These are phyloP conservation scores for Rhimphoctona megacephalus DNA, from an alignment of 2,888 invertebrate species.

Conservation along the genomic window DNA sequence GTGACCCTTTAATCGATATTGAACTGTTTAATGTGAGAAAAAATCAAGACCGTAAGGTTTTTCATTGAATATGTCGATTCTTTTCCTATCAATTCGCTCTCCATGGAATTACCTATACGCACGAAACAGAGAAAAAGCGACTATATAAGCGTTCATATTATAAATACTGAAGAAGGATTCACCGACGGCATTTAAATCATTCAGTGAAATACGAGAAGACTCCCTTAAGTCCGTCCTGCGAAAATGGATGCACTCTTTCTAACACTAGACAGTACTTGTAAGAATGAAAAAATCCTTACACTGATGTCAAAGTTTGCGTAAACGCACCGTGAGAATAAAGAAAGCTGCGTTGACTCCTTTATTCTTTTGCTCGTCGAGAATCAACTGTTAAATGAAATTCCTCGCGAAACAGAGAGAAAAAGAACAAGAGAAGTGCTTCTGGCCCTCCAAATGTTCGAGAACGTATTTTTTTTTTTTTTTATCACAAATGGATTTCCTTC, in stretches of 20 bases:
- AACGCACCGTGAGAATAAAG: slow-evolving; percentile 12
- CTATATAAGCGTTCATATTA: not conserved
- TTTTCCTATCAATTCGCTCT: not conserved
- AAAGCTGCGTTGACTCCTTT: slow-evolving; percentile 14
- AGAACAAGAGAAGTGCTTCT: slow-evolving; percentile 14
- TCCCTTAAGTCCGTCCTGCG: not conserved
- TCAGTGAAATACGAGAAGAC: slow-evolving; percentile 50
- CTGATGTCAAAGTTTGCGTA: slow-evolving; percentile 10
- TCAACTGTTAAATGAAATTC: slow-evolving; percentile 62
- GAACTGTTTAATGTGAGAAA: not conserved
- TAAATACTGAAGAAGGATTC: slow-evolving; percentile 35
- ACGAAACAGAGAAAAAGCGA: not conserved
- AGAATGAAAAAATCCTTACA: slow-evolving; percentile 29
- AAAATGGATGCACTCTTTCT: slow-evolving; percentile 42
- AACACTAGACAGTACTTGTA: slow-evolving; percentile 11
- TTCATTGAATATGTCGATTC: not conserved
- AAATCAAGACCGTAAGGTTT: not conserved
- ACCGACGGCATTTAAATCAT: slow-evolving; percentile 41
- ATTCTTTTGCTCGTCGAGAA: slow-evolving; percentile 4
- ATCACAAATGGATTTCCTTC: slow-evolving; percentile 66
- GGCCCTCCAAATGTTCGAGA: slow-evolving; percentile 46
- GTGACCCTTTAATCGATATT: not conserved
- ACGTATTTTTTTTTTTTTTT: slow-evolving; percentile 61
- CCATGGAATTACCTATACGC: not conserved
- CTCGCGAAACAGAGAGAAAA: slow-evolving; percentile 23